Conservation (phyloP, 2,113 vertebrate species). For the Typhlomys cinereus region DNA sequence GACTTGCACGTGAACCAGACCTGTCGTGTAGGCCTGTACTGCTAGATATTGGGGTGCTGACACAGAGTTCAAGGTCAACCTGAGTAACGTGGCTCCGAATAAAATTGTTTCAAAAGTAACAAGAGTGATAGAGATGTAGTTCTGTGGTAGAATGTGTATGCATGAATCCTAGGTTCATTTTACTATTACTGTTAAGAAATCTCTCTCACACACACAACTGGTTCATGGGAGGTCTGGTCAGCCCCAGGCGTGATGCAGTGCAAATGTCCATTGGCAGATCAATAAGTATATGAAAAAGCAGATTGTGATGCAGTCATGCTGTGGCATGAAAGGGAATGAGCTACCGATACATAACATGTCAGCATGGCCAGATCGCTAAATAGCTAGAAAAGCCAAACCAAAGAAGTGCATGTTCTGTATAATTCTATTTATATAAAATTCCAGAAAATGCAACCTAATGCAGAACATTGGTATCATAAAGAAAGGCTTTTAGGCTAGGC, state of each 20-base stretch:
- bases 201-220: background rate
- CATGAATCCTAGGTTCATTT: background rate
- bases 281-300: constrained; percentile 10
- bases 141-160: background rate
- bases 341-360: background rate
- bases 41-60: background rate
- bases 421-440: background rate
- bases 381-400: background rate
- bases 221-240: background rate
- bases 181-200: background rate
- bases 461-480: constrained; percentile 7
- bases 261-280: background rate
- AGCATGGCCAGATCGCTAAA: background rate
- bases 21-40: background rate
- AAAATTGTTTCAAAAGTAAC: background rate
- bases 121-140: background rate
- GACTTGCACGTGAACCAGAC: background rate
- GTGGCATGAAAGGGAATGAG: background rate
- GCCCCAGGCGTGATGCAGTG: background rate
- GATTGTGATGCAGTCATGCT: background rate
- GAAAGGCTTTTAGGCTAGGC: background rate
- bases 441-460: background rate
- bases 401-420: background rate
- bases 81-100: background rate
- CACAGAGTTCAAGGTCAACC: background rate